phyloP scores from a whole-genome alignment of 2,888 invertebrate species.

The Itoplectis maculator region DNA sequence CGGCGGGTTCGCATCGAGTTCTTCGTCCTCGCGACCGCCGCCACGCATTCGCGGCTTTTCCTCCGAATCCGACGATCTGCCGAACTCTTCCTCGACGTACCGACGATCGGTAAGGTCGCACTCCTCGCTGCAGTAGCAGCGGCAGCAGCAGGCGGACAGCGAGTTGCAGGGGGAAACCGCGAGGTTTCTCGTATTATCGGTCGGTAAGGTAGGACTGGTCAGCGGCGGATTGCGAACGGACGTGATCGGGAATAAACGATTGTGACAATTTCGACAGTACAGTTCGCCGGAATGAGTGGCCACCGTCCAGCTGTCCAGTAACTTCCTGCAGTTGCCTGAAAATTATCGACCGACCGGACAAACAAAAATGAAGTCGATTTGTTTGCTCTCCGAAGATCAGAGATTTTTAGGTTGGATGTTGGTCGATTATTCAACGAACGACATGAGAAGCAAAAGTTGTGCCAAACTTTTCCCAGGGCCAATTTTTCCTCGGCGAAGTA shows the following conservation, averaged over 20 bases:
- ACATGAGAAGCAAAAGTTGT: conserved; percentile 83
- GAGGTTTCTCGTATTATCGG: conserved; percentile 39
- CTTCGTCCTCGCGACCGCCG: conserved; percentile 67
- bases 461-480: conserved; percentile 83
- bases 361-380: neutral
- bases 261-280: conserved; percentile 81
- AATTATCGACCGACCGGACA: too few relatives aligned
- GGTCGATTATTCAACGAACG: conserved; percentile 78
- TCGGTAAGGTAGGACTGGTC: conserved; percentile 26
- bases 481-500: conserved; percentile 82
- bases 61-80: conserved; percentile 39
- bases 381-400: neutral
- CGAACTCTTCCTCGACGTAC: conserved; percentile 11
- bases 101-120: conserved; percentile 3
- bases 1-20: conserved; percentile 29
- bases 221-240: conserved; percentile 38
- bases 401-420: neutral
- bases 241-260: conserved; percentile 66
- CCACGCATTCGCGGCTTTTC: conserved; percentile 72
- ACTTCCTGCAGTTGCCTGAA: conserved; percentile 81
- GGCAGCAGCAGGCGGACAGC: conserved; percentile 64
- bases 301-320: conserved; percentile 79
- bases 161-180: conserved; percentile 61
- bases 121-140: conserved; percentile 52
- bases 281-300: conserved; percentile 79